Evolutionary conservation across 1,140 invertebrate genomes (phyloP), one percentile per base, ranked within the genome.

Genomic region (Lordiphosa clarofinis): DNA sequence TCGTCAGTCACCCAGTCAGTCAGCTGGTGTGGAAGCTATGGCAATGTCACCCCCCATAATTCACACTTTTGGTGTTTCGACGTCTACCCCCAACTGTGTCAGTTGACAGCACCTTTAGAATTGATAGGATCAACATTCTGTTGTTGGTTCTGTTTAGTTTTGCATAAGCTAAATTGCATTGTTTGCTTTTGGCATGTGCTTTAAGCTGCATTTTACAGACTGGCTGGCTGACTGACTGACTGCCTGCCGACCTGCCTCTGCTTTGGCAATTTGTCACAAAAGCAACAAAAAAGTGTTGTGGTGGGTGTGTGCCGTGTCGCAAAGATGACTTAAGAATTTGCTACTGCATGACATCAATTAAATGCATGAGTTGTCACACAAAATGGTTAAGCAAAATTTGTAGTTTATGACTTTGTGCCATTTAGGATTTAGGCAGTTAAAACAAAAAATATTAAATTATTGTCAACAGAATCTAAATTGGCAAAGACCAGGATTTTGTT

Each of bases 91-190:
- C 75, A 49, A 67, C 71, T 72, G 76, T 64, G 74, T 56, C 62
- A 81, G 67, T 78, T 84, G 78, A 84, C 78, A 78, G 65, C 57
- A 55, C 56, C 68, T 68, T 54, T 76, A 74, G 58, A 84, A 84
- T 84, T 84, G 79, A 84, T 84, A 84, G 62, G 69, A 84, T 84
- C 78, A 84, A 84, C 78, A 82, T 69, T 64, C 58, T 53, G 40
- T 28, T 57, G 42, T 52, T 58, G 42, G 21, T 65, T 15, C 52
- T 68, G 43, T 72, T 72, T 59, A 9, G 15, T 44, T 71, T 73
- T 67, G 61, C 71, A 70, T 71, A 59, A 59, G 42, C 58, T 54
- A 63, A 81, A 64, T 56, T 81, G 76, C 75, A 81, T 81, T 81
- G 75, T 81, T 82, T 81, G 62, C 56, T 40, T 76, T 82, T 81